phyloP scores from a whole-genome alignment of 2,113 vertebrate species.

The Lathamus discolor region DNA sequence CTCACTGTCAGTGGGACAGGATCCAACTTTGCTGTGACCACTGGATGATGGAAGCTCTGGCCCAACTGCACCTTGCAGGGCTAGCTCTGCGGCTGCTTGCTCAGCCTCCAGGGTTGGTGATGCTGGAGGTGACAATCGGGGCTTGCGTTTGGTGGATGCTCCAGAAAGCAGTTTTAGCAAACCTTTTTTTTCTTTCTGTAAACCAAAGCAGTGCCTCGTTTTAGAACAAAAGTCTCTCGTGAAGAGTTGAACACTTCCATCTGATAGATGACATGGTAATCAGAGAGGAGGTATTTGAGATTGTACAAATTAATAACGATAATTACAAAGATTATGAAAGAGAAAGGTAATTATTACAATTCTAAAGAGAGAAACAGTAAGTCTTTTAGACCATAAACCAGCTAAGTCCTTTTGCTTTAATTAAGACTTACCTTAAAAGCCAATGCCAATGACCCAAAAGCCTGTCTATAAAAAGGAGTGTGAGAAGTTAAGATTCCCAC shows the following conservation, averaged over 20 bases:
- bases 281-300: background rate
- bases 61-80: slow-evolving; percentile 85
- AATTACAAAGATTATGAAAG: background rate
- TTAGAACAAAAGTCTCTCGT: background rate
- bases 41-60: slow-evolving; percentile 72
- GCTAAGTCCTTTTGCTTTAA: background rate
- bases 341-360: background rate
- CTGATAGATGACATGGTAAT: background rate
- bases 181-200: slow-evolving; percentile 95
- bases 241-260: background rate
- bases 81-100: slow-evolving; percentile 74
- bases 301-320: background rate
- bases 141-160: slow-evolving; percentile 91
- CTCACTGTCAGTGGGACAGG: slow-evolving; percentile 76
- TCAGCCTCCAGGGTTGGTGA: slow-evolving; percentile 92
- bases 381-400: background rate
- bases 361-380: background rate
- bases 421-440: background rate
- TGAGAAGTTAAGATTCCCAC: background rate
- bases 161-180: slow-evolving; percentile 91
- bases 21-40: slow-evolving; percentile 49
- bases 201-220: background rate
- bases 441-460: background rate
- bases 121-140: slow-evolving; percentile 88
- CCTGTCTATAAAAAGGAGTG: background rate